A percentile compares a stretch with the other conserved stretches of the same genome.
Evolutionary conservation across 2,888 invertebrate genomes (phyloP).

Genomic region (Leistus spinibarbis): DNA sequence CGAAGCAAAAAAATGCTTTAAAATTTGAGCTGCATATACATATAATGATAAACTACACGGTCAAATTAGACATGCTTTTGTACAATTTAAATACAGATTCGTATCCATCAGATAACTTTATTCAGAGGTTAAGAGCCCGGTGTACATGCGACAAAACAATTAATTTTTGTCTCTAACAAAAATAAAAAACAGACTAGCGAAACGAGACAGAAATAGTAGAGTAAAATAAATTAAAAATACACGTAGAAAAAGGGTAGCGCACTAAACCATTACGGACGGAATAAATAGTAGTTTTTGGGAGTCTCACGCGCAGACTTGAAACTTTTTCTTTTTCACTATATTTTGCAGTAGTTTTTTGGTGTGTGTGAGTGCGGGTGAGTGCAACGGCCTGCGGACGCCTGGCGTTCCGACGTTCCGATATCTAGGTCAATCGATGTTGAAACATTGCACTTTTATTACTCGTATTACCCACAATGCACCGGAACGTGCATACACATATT

Average conservation of each 20-base stretch:
- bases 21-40: neutral
- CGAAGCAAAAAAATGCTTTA: no score
- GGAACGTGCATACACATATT: slow-evolving; percentile 15
- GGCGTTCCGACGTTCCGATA: slow-evolving; percentile 6
- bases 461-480: slow-evolving; percentile 36
- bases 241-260: neutral
- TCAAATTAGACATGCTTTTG: neutral
- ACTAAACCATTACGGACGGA: neutral
- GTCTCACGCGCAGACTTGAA: neutral
- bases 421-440: slow-evolving; percentile 39
- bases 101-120: neutral
- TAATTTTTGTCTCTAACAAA: neutral
- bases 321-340: neutral
- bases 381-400: slow-evolving; percentile 1
- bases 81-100: neutral
- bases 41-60: no score
- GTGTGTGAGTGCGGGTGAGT: neutral
- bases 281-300: neutral
- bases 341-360: neutral
- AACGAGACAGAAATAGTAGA: slow-evolving; percentile 4
- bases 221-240: neutral
- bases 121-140: neutral
- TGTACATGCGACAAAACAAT: neutral
- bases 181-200: neutral
- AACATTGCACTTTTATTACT: slow-evolving; percentile 18